These are phyloP conservation scores for Origma solitaria DNA, from an alignment of 2,113 vertebrate genomes.

Conservation along the genomic window DNA sequence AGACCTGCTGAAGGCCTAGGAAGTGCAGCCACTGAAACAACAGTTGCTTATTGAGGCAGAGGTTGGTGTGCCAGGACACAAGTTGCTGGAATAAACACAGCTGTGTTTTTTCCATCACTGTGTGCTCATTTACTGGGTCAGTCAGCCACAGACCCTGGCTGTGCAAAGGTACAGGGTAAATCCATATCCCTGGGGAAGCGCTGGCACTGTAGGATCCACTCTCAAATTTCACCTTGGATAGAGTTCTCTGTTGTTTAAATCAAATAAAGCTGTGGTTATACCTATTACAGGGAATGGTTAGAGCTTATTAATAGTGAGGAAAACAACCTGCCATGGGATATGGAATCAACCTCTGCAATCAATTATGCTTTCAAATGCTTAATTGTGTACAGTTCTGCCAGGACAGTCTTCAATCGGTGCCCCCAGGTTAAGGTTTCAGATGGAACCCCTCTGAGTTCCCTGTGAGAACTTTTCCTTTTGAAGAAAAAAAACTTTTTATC, in stretches of 20 bases:
- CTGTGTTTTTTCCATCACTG: background rate
- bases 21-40: background rate
- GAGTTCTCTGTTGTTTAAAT: background rate
- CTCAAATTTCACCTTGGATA: background rate
- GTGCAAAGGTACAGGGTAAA: background rate
- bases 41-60: background rate
- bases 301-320: background rate
- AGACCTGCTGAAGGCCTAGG: background rate
- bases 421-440: background rate
- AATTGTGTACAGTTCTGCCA: background rate
- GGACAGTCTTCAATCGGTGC: background rate
- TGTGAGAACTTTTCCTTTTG: background rate
- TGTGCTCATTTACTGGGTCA: background rate
- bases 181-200: background rate
- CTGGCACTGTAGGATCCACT: background rate
- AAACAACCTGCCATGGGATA: background rate
- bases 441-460: background rate
- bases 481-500: background rate
- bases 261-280: constrained; percentile 26
- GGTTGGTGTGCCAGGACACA: background rate
- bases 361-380: background rate
- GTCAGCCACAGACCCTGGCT: background rate
- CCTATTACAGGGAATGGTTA: background rate
- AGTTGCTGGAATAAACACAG: constrained; percentile 20
- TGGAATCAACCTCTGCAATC: background rate